These are phyloP conservation scores for Setophaga kirtlandii DNA, from an alignment of 2,113 vertebrate genomes.

Conservation along the genomic window DNA sequence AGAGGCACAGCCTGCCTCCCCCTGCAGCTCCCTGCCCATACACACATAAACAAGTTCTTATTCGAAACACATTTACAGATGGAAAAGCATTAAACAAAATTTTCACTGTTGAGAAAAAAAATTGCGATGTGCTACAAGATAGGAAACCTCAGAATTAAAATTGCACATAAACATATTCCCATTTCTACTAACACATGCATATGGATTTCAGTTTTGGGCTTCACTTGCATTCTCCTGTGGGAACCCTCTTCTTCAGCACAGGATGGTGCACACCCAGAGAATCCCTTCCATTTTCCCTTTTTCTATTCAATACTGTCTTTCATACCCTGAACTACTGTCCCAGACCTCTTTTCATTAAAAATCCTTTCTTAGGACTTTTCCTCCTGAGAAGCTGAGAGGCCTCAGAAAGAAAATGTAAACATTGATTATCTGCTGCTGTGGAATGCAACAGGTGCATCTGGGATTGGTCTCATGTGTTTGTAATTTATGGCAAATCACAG, in stretches of 20 bases:
- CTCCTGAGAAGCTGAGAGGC: no score
- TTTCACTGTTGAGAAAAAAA: background rate
- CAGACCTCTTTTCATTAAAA: no score
- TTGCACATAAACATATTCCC: background rate
- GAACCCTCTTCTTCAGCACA: background rate
- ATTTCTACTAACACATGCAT: background rate
- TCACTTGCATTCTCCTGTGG: fast-evolving
- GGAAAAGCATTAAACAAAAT: background rate
- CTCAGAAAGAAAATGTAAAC: no score
- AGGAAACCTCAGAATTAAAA: background rate
- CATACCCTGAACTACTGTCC: background rate
- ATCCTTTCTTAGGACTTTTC: no score
- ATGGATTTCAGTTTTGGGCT: background rate
- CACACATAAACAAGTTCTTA: background rate
- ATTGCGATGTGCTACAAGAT: background rate
- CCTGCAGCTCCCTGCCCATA: fast-evolving
- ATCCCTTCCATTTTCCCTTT: background rate
- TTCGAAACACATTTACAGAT: background rate
- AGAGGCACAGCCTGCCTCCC: background rate
- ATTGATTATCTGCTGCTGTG: no score
- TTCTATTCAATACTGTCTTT: background rate
- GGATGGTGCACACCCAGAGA: background rate
- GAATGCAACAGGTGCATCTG: no score
- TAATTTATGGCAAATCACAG: no score
- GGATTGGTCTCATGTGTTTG: no score